Base-by-base conservation (phyloP, 2,888 invertebrate species). In the Antheraea assamensis region DNA sequence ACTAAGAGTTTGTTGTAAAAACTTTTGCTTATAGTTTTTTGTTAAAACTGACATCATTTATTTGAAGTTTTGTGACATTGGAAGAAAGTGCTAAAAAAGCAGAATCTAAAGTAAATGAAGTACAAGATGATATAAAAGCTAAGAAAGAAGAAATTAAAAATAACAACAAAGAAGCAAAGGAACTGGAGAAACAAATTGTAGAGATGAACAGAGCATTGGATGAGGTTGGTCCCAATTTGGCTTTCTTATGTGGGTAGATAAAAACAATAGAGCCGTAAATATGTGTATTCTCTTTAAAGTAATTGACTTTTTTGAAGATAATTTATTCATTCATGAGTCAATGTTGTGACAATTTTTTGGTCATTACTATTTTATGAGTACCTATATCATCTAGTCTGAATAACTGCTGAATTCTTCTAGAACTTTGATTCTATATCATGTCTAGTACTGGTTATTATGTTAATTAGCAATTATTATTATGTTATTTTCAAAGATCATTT, bases 201-300 rank as follows among this genome's bases (percentile, higher is more conserved):
- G 95, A 96, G 73, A 92, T 98, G 71, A 96, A 96, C 76, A 93
- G 93, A 75, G 95, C 95, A 83, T 95, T 97, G 75, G 96, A 97
- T 87, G 94, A 95, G 83, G 97, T 97, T 88, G 90, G 92, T 85
- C 17, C 27, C 15, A 15, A 19, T 30, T 64, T 27, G 17, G 17
- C 17, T 64, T 30, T 73, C 72, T n/a, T 55, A 55, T 21, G 21
- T n/a, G n/a, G 55, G 21, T 52, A 35, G 35, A 7, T 35, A 35
- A 35, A 35, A 35, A 35, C 35, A 35, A 35, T 7, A 4, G 3
- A 35, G 10, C 35, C 5, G 7, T 35, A 35, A 10, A 8, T 35
- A 35, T 35, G 5, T 42, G 42, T 42, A 42, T 42, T 42, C 13
- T 42, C 13, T 13, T 42, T 2, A 42, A 13, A 42, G 42, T 42